phyloP scores from a whole-genome alignment of 2,113 vertebrate genomes.

The Ammodytes dubius region DNA sequence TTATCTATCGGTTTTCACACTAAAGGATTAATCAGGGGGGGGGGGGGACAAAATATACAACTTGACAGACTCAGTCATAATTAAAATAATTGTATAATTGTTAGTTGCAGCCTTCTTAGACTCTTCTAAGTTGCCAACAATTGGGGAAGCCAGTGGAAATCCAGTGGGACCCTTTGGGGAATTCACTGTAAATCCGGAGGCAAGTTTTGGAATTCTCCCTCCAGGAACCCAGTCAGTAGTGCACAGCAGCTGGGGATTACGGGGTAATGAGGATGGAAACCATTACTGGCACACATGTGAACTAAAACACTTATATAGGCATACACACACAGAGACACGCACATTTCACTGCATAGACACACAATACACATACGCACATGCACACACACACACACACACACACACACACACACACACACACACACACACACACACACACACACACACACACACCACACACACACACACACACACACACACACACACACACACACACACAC shows the following conservation, averaged over 20 bases:
- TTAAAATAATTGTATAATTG: slow-evolving; percentile 52
- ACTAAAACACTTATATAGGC: slow-evolving; percentile 23
- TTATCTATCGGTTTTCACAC: background rate
- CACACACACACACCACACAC: background rate
- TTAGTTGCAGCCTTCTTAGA: background rate
- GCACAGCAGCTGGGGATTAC: slow-evolving; percentile 81
- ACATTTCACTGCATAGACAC: background rate
- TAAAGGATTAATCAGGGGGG: background rate
- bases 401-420: slow-evolving; percentile 20
- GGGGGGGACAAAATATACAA: background rate
- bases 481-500: slow-evolving; percentile 14
- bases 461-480: background rate
- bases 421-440: slow-evolving; percentile 8
- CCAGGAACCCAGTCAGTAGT: slow-evolving; percentile 74
- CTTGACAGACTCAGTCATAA: background rate
- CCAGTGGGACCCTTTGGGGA: slow-evolving; percentile 71
- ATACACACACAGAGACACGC: too few relatives aligned
- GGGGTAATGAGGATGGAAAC: slow-evolving; percentile 75
- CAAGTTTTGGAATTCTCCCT: slow-evolving; percentile 77
- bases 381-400: slow-evolving; percentile 12
- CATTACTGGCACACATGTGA: slow-evolving; percentile 51
- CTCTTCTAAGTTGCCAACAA: slow-evolving; percentile 31
- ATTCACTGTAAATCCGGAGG: slow-evolving; percentile 80
- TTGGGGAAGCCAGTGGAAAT: slow-evolving; percentile 65
- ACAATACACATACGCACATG: slow-evolving; percentile 31